These are phyloP conservation scores for Eptatretus atami DNA, from an alignment of 2,797 vertebrate genomes.

Conservation along the genomic window DNA sequence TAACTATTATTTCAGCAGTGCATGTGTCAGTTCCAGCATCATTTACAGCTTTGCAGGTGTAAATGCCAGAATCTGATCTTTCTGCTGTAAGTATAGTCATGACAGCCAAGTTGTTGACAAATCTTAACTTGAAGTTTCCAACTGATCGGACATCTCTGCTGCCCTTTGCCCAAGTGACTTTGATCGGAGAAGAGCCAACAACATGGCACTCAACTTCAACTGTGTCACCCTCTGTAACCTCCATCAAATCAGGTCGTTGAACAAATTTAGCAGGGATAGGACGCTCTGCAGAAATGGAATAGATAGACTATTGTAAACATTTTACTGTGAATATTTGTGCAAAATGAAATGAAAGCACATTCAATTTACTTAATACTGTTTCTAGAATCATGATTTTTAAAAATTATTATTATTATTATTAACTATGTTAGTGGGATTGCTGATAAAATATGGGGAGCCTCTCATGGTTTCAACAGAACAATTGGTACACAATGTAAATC, in stretches of 20 bases:
- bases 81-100: conserved; percentile 63
- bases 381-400: too few species aligned
- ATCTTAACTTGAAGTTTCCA: conserved; percentile 66
- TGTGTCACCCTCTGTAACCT: conserved; percentile 48
- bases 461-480: too few species aligned
- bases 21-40: conserved; percentile 81
- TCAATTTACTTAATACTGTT: too few species aligned
- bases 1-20: conserved; percentile 52
- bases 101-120: conserved; percentile 35
- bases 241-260: conserved; percentile 38
- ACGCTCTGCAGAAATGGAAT: conserved; percentile 30
- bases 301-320: background rate
- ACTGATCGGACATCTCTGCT: conserved; percentile 72
- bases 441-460: too few species aligned
- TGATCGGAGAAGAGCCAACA: conserved; percentile 50
- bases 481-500: too few species aligned
- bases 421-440: too few species aligned
- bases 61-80: conserved; percentile 52
- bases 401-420: too few species aligned
- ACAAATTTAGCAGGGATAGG: conserved; percentile 72
- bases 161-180: conserved; percentile 81
- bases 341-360: too few species aligned
- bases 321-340: too few species aligned
- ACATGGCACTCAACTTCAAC: conserved; percentile 74
- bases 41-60: conserved; percentile 64